A percentile compares a stretch with the other conserved stretches of the same genome.
Evolutionary conservation across 2,797 vertebrate species (phyloP).

Genomic region (Calcarius lapponicus): DNA sequence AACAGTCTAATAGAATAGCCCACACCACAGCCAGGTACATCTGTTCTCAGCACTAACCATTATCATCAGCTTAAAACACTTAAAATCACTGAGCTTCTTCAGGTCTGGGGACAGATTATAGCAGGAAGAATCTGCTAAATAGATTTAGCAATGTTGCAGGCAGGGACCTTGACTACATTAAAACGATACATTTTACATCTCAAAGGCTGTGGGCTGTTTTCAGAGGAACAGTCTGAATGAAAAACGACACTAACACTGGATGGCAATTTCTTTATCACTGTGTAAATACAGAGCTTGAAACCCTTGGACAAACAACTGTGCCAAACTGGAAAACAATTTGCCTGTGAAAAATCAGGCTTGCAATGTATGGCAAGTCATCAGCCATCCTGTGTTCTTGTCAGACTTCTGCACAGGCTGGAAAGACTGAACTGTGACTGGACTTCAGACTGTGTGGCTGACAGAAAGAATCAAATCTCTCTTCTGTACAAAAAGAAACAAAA

Average conservation of each 20-base stretch:
- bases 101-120: conserved; percentile 83
- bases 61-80: conserved; percentile 83
- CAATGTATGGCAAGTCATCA: conserved; percentile 23
- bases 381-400: neutral
- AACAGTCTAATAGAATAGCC: conserved; percentile 79
- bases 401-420: conserved; percentile 9
- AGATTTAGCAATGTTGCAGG: conserved; percentile 75
- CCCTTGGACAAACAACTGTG: conserved; percentile 17
- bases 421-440: conserved; percentile 58
- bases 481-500: conserved; percentile 38
- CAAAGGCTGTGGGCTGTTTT: conserved; percentile 77
- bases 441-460: conserved; percentile 42
- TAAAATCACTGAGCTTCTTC: conserved; percentile 78
- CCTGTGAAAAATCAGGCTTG: conserved; percentile 49
- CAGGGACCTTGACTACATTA: conserved; percentile 74
- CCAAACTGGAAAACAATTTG: conserved; percentile 40
- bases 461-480: conserved; percentile 39
- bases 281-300: conserved; percentile 63
- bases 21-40: conserved; percentile 82
- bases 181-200: conserved; percentile 75
- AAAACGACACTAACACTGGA: conserved; percentile 65
- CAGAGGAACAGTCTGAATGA: conserved; percentile 75
- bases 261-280: conserved; percentile 69
- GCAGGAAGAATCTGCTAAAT: conserved; percentile 80
- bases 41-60: conserved; percentile 82